A percentile compares a stretch with the other conserved stretches of the same genome.
Evolutionary conservation across 2,113 vertebrate species (phyloP).

Genomic region (Acrocephalus arundinaceus): DNA sequence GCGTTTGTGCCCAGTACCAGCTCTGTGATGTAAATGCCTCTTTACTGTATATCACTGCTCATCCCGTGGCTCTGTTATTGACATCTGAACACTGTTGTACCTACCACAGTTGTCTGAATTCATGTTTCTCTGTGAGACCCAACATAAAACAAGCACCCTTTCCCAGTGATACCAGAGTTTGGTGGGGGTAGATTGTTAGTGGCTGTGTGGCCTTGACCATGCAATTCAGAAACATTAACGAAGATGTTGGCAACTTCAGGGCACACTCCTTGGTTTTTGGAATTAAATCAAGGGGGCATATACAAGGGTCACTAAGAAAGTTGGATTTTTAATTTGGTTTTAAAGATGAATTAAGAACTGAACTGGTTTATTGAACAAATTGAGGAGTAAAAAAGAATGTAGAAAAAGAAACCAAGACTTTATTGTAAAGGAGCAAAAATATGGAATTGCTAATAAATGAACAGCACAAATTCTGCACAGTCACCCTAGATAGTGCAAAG

Average conservation of each 20-base stretch:
- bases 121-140: accelerated
- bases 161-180: not conserved
- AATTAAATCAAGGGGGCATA: not conserved
- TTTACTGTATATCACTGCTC: not conserved
- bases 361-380: not conserved
- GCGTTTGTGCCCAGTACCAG: not conserved
- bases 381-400: not conserved
- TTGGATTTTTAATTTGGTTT: not conserved
- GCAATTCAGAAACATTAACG: not conserved
- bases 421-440: not conserved
- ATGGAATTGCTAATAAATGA: not conserved
- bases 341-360: not conserved
- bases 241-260: not conserved
- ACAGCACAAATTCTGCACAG: not conserved
- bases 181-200: not conserved
- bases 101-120: not conserved
- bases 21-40: not conserved
- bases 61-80: not conserved
- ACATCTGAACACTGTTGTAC: not conserved
- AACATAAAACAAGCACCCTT: not conserved
- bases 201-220: not conserved
- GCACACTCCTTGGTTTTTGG: not conserved
- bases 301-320: not conserved
- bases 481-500: not conserved
- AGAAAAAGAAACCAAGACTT: not conserved